Evolutionary conservation across 2,113 vertebrate species (phyloP).

Genomic region (Sinosuthora webbiana): DNA sequence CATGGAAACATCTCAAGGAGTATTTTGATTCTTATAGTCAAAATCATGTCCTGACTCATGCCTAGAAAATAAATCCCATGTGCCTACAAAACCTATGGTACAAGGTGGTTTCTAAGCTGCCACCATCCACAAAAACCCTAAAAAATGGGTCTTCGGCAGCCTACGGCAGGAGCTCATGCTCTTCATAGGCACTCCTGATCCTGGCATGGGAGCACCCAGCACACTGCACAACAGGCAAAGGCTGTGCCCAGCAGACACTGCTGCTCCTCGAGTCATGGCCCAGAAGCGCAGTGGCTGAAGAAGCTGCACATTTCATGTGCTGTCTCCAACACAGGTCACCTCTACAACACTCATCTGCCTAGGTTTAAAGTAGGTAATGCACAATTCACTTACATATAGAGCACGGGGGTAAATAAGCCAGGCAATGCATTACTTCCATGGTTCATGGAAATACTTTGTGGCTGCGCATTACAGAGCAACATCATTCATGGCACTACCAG

Average conservation of each 20-base stretch:
- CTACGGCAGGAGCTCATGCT: neutral
- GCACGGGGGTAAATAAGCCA: neutral
- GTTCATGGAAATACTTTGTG: neutral
- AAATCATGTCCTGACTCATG: neutral
- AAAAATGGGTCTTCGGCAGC: neutral
- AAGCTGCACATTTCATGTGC: neutral
- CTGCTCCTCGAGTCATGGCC: rapidly evolving
- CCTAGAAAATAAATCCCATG: neutral
- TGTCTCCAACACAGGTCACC: neutral
- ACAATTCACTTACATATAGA: rapidly evolving
- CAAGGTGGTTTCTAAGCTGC: neutral
- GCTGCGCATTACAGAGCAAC: neutral
- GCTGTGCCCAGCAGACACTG: neutral
- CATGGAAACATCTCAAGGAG: neutral
- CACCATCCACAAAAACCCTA: neutral
- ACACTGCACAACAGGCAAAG: rapidly evolving
- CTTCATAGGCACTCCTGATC: neutral
- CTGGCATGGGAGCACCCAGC: rapidly evolving
- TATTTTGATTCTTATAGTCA: neutral
- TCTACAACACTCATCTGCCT: neutral
- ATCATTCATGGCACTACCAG: neutral
- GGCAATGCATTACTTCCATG: neutral
- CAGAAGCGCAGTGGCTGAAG: neutral
- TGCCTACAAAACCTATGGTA: neutral
- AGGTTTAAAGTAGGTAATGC: rapidly evolving